phyloP scores from a whole-genome alignment of 2,113 vertebrate species.

The Aegotheles bennettii region DNA sequence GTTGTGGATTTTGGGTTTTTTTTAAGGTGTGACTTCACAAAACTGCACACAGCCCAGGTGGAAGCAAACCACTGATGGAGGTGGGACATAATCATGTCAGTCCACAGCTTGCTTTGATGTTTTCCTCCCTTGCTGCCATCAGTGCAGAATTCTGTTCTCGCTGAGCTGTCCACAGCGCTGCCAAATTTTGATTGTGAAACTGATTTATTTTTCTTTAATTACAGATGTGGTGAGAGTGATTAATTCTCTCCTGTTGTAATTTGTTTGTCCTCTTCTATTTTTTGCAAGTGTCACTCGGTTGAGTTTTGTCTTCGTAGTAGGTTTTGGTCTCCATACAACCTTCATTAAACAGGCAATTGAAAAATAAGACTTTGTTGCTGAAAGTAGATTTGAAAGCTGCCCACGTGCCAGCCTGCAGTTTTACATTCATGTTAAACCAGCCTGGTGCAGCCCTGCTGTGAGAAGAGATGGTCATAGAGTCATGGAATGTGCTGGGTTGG shows the following conservation, averaged over 20 bases:
- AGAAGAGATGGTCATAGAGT: not conserved
- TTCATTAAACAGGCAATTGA: not conserved
- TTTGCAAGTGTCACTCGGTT: not conserved
- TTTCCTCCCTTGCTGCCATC: not conserved
- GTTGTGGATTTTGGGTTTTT: not conserved
- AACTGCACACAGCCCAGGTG: not conserved
- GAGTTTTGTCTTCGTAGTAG: not conserved
- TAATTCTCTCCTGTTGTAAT: not conserved
- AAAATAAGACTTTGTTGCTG: not conserved
- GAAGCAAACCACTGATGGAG: not conserved
- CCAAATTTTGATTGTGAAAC: not conserved
- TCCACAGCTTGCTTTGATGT: not conserved
- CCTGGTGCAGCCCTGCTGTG: not conserved
- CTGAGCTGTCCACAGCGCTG: conserved; percentile 46
- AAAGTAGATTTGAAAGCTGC: not conserved
- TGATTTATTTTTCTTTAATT: not conserved
- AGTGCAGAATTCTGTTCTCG: not conserved
- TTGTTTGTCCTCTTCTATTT: not conserved
- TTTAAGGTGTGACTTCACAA: not conserved
- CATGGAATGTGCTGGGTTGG: no score
- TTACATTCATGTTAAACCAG: not conserved
- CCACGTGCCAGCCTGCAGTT: not conserved
- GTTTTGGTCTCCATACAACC: not conserved
- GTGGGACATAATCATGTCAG: not conserved
- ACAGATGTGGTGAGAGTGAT: not conserved